Conservation (phyloP, 2,113 vertebrate species). For the Solenodon paradoxus region DNA sequence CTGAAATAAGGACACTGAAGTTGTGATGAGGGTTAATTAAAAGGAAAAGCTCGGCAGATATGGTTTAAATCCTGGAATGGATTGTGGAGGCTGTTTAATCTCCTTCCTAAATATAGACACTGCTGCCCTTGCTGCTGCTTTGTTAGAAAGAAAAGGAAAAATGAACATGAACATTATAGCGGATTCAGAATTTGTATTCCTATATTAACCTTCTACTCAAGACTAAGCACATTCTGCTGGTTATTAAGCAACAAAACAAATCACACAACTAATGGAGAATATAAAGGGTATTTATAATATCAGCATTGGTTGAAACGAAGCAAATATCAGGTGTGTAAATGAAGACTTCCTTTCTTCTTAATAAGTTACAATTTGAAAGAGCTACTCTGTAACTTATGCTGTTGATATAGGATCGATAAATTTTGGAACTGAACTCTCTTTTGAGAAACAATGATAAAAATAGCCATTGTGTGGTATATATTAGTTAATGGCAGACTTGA, state of each 20-base stretch:
- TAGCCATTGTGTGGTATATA: background rate
- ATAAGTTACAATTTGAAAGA: background rate
- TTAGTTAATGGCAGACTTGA: background rate
- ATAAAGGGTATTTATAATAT: background rate
- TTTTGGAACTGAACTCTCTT: background rate
- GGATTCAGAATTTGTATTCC: background rate
- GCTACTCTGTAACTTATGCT: background rate
- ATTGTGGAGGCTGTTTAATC: background rate
- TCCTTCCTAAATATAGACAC: conserved; percentile 9
- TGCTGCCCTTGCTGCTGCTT: background rate
- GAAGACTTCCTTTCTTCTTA: background rate
- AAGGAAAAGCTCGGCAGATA: background rate
- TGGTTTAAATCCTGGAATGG: conserved; percentile 16
- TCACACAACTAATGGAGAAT: background rate
- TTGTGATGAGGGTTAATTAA: background rate
- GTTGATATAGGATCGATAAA: background rate
- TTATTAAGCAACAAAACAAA: background rate
- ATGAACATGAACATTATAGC: background rate
- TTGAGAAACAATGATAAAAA: background rate
- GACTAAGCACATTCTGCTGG: background rate
- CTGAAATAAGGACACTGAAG: background rate
- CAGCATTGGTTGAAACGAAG: background rate
- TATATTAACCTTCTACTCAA: background rate
- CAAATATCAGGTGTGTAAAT: background rate
- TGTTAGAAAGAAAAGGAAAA: background rate